phyloP scores from a whole-genome alignment of 2,797 vertebrate genomes.

The Xerus rutilus region DNA sequence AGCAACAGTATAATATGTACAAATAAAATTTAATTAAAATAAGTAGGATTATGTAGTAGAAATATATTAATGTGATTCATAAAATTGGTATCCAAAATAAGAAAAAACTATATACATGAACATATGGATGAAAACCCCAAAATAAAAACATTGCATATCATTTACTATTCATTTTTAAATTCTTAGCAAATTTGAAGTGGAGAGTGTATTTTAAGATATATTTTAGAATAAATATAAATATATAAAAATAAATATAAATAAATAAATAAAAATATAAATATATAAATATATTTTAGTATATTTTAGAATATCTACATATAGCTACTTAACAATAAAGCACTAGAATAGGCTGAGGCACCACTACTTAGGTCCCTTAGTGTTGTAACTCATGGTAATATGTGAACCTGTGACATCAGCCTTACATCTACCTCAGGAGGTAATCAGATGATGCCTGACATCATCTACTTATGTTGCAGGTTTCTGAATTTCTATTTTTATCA shows the following conservation, averaged over 20 bases:
- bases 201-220: not conserved
- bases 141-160: not conserved
- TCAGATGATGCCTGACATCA: too few relatives aligned
- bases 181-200: not conserved
- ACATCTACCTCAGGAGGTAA: not conserved
- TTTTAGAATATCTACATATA: too few relatives aligned
- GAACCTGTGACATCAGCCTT: not conserved
- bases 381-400: not conserved
- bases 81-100: not conserved
- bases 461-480: not conserved
- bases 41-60: not conserved
- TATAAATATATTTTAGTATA: too few relatives aligned
- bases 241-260: too few relatives aligned
- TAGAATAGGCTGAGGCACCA: not conserved
- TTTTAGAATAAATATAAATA: too few relatives aligned
- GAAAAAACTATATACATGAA: not conserved
- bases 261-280: too few relatives aligned
- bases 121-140: not conserved
- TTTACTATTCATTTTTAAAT: not conserved
- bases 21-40: not conserved
- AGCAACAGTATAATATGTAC: not conserved
- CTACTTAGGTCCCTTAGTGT: not conserved
- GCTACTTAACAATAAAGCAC: not conserved
- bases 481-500: not conserved
- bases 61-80: not conserved